Conservation (phyloP, 92 coral and sea anemone genomes). For the Zoanthus sociatus region DNA sequence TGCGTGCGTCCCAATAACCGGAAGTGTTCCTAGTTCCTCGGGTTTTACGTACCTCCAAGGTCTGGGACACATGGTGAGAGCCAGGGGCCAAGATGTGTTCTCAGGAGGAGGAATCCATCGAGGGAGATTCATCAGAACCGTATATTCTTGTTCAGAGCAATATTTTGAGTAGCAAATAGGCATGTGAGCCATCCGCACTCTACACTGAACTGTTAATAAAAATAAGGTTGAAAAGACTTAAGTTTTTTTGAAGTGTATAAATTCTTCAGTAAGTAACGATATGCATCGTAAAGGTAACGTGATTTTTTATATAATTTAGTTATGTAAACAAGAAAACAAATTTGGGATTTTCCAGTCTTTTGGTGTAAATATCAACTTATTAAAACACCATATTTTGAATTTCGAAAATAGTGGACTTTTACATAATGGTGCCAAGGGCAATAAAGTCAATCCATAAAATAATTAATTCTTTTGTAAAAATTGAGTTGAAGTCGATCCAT, state of each 20-base stretch:
- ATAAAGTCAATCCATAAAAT: too few relatives aligned
- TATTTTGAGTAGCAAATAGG: too few relatives aligned
- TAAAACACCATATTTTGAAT: too few relatives aligned
- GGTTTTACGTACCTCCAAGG: constrained; percentile 8
- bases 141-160: constrained; percentile 29
- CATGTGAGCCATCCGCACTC: background rate
- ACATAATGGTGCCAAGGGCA: too few relatives aligned
- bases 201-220: constrained; percentile 8
- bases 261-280: background rate
- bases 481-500: too few relatives aligned
- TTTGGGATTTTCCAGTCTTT: too few relatives aligned
- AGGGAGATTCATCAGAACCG: background rate
- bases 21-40: background rate
- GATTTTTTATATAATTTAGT: too few relatives aligned
- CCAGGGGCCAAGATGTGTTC: constrained; percentile 4
- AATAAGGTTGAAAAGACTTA: background rate
- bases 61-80: background rate
- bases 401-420: too few relatives aligned
- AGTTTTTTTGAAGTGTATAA: background rate
- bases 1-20: constrained; percentile 33
- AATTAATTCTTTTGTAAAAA: too few relatives aligned
- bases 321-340: too few relatives aligned
- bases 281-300: too few relatives aligned
- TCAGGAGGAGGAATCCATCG: constrained; percentile 17
- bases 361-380: too few relatives aligned